Percentiles rank a stretch among this genome's conserved stretches.
Evolutionary conservation across 2,888 invertebrate species (phyloP).

Genomic region (Aplocera efformata): DNA sequence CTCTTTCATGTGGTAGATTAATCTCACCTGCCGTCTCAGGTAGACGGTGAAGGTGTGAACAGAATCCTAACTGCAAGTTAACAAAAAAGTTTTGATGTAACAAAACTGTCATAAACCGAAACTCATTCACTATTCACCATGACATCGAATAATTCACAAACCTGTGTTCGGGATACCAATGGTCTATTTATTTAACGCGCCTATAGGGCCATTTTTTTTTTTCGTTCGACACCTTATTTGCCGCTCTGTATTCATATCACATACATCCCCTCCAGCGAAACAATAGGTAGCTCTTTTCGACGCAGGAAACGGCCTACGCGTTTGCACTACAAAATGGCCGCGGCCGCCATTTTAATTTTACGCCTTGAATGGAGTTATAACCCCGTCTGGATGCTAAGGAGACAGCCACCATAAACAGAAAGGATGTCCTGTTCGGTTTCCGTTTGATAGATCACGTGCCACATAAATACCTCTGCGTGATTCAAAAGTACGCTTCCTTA

Average conservation of each 20-base stretch:
- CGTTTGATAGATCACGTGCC: conserved; percentile 51
- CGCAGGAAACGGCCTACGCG: conserved; percentile 76
- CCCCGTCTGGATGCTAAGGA: conserved; percentile 67
- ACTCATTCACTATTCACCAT: conserved; percentile 15
- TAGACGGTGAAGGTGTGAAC: not conserved
- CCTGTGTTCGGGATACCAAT: conserved; percentile 33
- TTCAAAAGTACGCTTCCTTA: conserved; percentile 38
- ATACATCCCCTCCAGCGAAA: conserved; percentile 67
- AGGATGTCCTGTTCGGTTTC: conserved; percentile 73
- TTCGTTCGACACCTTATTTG: conserved; percentile 53
- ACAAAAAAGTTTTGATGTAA: not conserved
- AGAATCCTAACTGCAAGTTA: not conserved
- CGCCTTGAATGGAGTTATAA: conserved; percentile 53
- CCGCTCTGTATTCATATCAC: conserved; percentile 61
- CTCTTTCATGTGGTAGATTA: not conserved
- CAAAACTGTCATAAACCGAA: conserved; percentile 3
- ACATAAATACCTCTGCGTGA: conserved; percentile 32
- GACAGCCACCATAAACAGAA: conserved; percentile 64
- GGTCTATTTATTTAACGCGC: conserved; percentile 24
- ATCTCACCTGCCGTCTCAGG: too few species aligned
- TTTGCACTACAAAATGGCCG: conserved; percentile 62
- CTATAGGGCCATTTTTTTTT: conserved; percentile 46
- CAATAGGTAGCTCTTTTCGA: conserved; percentile 74
- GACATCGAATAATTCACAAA: conserved; percentile 16
- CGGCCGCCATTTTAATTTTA: conserved; percentile 51